phyloP scores from a whole-genome alignment of 2,113 vertebrate species.

The Marcusenius ussheri region DNA sequence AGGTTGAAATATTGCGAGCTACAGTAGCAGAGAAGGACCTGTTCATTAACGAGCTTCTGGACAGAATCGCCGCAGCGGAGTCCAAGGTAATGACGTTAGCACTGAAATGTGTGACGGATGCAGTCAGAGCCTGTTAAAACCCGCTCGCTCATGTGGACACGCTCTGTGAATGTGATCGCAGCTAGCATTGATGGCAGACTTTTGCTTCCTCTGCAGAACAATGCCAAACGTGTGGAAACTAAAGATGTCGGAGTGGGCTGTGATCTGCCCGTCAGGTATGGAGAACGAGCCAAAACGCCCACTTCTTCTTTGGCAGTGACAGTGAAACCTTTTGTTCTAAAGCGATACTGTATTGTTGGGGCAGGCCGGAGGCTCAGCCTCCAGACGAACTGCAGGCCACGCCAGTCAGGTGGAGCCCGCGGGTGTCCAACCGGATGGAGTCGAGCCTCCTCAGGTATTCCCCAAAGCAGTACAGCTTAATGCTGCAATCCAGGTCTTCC shows the following conservation, averaged over 20 bases:
- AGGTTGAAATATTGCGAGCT: slow-evolving; percentile 80
- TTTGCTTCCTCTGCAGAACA: slow-evolving; percentile 74
- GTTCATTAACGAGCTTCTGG: slow-evolving; percentile 88
- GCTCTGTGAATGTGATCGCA: not conserved
- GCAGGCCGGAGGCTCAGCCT: slow-evolving; percentile 40
- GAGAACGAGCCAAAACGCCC: not conserved
- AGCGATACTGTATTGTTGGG: slow-evolving; percentile 37
- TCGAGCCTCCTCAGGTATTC: slow-evolving; percentile 57
- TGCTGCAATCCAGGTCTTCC: slow-evolving; percentile 37
- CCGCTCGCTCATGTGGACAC: not conserved
- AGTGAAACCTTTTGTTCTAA: not conserved
- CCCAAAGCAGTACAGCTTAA: slow-evolving; percentile 56
- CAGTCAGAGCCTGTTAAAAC: not conserved
- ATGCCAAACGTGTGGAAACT: slow-evolving; percentile 55
- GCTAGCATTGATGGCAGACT: slow-evolving; percentile 79
- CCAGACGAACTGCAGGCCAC: slow-evolving; percentile 18
- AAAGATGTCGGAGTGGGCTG: slow-evolving; percentile 77
- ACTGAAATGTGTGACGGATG: not conserved
- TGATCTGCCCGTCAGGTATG: slow-evolving; percentile 78
- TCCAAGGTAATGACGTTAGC: slow-evolving; percentile 77
- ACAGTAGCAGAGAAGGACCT: slow-evolving; percentile 88
- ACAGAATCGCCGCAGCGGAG: slow-evolving; percentile 92
- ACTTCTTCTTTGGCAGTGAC: not conserved
- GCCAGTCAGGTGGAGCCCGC: slow-evolving; percentile 30
- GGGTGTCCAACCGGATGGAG: slow-evolving; percentile 53